phyloP scores from a whole-genome alignment of 2,113 vertebrate species.

The Rhipidura dahli region DNA sequence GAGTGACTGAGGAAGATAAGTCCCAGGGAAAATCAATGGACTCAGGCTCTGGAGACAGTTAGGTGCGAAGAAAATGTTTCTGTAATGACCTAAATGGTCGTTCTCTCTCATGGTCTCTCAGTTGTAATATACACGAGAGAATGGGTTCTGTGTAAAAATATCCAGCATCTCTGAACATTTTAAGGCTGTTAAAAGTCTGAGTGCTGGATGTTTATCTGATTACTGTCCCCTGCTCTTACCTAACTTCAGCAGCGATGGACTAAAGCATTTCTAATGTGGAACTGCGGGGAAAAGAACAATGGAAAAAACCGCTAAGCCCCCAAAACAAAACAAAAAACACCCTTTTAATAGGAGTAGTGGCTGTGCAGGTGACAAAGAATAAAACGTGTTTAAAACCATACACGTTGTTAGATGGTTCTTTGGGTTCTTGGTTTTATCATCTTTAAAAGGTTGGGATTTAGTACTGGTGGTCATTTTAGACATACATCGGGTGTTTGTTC shows the following conservation, averaged over 20 bases:
- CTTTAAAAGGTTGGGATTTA: neutral
- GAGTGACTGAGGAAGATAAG: constrained; percentile 2
- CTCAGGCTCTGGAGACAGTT: constrained; percentile 4
- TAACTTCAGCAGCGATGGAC: neutral
- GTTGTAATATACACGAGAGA: neutral
- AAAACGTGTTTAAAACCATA: neutral
- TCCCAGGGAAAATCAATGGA: constrained; percentile 48
- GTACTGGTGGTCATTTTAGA: neutral
- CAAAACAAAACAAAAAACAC: neutral
- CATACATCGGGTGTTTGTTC: neutral
- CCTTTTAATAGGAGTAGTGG: neutral
- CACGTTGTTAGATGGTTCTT: neutral
- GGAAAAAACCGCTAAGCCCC: neutral
- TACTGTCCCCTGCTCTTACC: neutral
- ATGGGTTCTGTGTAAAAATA: constrained; percentile 16
- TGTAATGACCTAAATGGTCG: constrained; percentile 12
- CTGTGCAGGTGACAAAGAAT: neutral
- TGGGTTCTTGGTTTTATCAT: neutral
- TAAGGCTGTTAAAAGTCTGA: neutral
- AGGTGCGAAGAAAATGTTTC: constrained; percentile 35
- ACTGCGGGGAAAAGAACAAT: neutral
- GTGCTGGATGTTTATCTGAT: neutral
- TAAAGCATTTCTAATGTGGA: neutral
- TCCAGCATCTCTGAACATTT: neutral
- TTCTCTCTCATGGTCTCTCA: neutral